phyloP scores from a whole-genome alignment of 1,140 invertebrate genomes.

The Drosophila sechellia region DNA sequence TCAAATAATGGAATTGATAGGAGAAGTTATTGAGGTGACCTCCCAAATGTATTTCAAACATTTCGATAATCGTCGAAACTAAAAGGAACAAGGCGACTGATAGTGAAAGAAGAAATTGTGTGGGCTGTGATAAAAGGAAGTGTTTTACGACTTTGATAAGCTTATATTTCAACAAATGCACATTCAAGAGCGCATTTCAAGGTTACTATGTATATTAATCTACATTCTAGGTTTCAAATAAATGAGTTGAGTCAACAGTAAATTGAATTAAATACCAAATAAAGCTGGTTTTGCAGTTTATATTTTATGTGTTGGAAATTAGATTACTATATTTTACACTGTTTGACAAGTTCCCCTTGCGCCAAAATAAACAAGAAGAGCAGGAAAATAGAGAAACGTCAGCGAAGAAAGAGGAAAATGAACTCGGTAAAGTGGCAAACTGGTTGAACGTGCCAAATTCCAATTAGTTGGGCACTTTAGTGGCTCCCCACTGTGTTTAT shows the following conservation, averaged over 20 bases:
- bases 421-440: conserved; percentile 35
- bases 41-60: not conserved
- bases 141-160: not conserved
- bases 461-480: conserved; percentile 51
- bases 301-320: too few species aligned
- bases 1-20: not conserved
- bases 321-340: not conserved
- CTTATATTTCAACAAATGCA: not conserved
- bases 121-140: not conserved
- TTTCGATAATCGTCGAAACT: conserved; percentile 8
- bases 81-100: not conserved
- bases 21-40: conserved; percentile 9
- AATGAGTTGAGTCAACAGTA: not conserved
- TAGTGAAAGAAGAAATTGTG: conserved; percentile 2
- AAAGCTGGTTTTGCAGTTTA: not conserved
- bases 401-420: conserved; percentile 11
- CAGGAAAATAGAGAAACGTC: conserved; percentile 1
- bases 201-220: not conserved
- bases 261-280: not conserved
- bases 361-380: not conserved
- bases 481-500: conserved; percentile 27
- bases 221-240: not conserved
- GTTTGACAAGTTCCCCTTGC: too few species aligned
- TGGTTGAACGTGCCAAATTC: conserved; percentile 57
- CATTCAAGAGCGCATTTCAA: not conserved